Base-by-base conservation (phyloP, 2,113 vertebrate genomes). In the Salvator merianae region DNA sequence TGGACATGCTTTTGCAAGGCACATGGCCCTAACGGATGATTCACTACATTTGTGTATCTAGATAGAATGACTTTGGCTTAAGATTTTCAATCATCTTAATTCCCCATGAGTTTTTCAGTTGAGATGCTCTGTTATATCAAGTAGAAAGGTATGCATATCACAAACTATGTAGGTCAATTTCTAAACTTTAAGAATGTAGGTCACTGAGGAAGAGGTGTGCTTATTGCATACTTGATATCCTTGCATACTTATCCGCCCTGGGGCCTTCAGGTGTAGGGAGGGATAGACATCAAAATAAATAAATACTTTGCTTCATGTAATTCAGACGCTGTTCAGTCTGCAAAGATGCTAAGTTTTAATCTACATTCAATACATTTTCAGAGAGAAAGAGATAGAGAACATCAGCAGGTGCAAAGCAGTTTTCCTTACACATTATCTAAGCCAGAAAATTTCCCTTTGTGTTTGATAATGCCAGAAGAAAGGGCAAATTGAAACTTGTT, bases 21-120 rank as follows among this genome's bases (percentile, higher is more conserved):
- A 68, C 26, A 0, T 12, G 6, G 0, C 0, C 0, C 0, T 38
- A 50, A 32, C n/a, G n/a, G 38, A 30, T 0, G 5, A 62, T 13
- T 81, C 47, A 53, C 1, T 2, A 1, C 24, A 47, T 0, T 85
- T 55, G 18, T 26, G 5, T 9, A 28, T 32, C 16, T 28, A 79
- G 68, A 7, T 43, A 2, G 16, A 24, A 12, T 22, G 10, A 59
- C 3, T 55, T 68, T 73, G 9, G 13, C 55, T 68, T 81, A 63
- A 3, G 32, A 50, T 20, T 40, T 55, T 63, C 79, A 53, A 71
- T 14, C 32, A 40, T 32, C 34, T 86, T 81, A 12, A 24, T 76
- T 76, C 30, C 14, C 26, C 26, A 26, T 3, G 73, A 59, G 5
- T n/a, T 79, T 84, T 71, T 62, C 28, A 55, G 38, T 16, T 63